phyloP scores from a whole-genome alignment of 2,797 vertebrate species.

The Cottoperca gobio region DNA sequence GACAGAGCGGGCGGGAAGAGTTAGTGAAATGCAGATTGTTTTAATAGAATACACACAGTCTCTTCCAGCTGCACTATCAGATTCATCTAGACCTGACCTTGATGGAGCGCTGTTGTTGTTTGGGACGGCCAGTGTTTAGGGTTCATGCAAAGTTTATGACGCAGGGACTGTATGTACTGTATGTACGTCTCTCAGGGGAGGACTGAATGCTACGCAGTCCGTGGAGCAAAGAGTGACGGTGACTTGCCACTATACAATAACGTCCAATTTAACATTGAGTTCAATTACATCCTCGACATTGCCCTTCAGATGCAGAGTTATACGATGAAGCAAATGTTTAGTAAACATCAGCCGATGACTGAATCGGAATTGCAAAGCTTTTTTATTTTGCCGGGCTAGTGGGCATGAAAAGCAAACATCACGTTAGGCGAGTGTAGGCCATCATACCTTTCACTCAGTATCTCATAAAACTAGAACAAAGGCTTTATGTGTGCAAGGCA shows the following conservation, averaged over 20 bases:
- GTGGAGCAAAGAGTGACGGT: slow-evolving; percentile 31
- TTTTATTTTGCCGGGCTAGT: slow-evolving; percentile 52
- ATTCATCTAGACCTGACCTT: slow-evolving; percentile 74
- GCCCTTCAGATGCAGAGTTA: slow-evolving; percentile 18
- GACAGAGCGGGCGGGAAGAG: slow-evolving; percentile 59
- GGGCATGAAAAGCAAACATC: slow-evolving; percentile 62
- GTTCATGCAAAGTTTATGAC: slow-evolving; percentile 80
- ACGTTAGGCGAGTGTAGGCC: slow-evolving; percentile 47
- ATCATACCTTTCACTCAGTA: slow-evolving; percentile 73
- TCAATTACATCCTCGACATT: slow-evolving; percentile 28
- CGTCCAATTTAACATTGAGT: slow-evolving; percentile 32
- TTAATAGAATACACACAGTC: slow-evolving; percentile 78
- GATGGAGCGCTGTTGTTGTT: slow-evolving; percentile 76
- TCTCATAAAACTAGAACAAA: slow-evolving; percentile 79
- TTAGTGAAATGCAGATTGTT: slow-evolving; percentile 83
- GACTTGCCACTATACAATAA: slow-evolving; percentile 26
- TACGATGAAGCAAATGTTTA: slow-evolving; percentile 23
- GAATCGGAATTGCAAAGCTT: slow-evolving; percentile 48
- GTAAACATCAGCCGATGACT: slow-evolving; percentile 33
- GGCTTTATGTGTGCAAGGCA: slow-evolving; percentile 74
- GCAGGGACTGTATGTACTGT: slow-evolving; percentile 52
- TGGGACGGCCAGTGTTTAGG: slow-evolving; percentile 71
- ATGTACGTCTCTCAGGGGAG: slow-evolving; percentile 57
- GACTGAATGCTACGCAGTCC: slow-evolving; percentile 41
- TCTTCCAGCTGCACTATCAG: slow-evolving; percentile 73